A percentile compares a stretch with the other conserved stretches of the same genome.
phyloP scores from a whole-genome alignment of 2,888 invertebrate species.

The Pristionchus entomophagus region DNA sequence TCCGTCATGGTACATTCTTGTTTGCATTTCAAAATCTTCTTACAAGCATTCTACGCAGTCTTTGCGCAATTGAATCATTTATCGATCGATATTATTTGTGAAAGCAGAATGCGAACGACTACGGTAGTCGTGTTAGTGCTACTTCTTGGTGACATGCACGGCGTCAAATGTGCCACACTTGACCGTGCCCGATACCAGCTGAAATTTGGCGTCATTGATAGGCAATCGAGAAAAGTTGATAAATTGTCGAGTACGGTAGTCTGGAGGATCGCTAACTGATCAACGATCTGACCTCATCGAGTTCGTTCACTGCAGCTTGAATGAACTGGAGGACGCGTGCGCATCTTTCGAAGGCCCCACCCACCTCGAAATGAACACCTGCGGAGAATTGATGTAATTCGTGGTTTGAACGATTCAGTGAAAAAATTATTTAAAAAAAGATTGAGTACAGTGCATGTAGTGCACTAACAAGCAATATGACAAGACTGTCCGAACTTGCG shows the following conservation, averaged over 20 bases:
- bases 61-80: no score
- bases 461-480: no score
- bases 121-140: not conserved
- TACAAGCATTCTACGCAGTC: no score
- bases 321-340: slow-evolving; percentile 21
- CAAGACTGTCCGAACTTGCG: slow-evolving; percentile 25
- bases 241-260: not conserved
- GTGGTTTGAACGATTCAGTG: no score
- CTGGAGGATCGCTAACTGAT: not conserved
- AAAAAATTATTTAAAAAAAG: no score
- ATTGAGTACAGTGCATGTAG: not conserved
- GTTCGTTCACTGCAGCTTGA: not conserved
- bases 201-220: not conserved
- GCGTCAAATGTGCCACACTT: slow-evolving; percentile 39
- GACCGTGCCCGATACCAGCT: slow-evolving; percentile 15
- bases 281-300: slow-evolving; percentile 5
- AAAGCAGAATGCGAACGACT: not conserved
- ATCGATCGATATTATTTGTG: not conserved
- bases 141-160: not conserved
- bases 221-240: not conserved
- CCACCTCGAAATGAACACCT: slow-evolving; percentile 28
- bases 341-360: not conserved
- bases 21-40: no score
- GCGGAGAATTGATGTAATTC: not conserved
- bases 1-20: no score